A percentile compares a stretch with the other conserved stretches of the same genome.
phyloP scores from a whole-genome alignment of 2,797 vertebrate species.

The Manis javanica region DNA sequence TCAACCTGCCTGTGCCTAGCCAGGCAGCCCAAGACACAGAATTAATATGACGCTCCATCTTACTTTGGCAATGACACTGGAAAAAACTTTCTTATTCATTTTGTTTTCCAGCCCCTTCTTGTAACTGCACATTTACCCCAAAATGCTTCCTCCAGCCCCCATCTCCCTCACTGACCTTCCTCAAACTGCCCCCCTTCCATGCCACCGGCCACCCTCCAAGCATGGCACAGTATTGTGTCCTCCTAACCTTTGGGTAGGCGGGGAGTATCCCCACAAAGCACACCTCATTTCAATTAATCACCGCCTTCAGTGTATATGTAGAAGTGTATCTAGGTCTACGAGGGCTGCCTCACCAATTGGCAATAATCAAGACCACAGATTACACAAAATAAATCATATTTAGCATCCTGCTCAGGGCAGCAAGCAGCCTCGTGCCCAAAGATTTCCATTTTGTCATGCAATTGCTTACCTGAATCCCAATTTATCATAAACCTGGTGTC shows the following conservation, averaged over 20 bases:
- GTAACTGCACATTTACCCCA: constrained; percentile 75
- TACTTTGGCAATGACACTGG: constrained; percentile 89
- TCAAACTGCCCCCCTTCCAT: constrained; percentile 68
- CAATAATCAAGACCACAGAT: constrained; percentile 91
- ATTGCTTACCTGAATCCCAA: constrained; percentile 99
- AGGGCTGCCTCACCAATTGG: constrained; percentile 83
- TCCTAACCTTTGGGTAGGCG: constrained; percentile 87
- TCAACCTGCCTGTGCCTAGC: constrained; percentile 90
- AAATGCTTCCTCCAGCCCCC: constrained; percentile 57
- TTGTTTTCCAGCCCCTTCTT: constrained; percentile 83
- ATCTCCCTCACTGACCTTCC: neutral
- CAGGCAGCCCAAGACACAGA: constrained; percentile 90
- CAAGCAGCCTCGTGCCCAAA: constrained; percentile 93
- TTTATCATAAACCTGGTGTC: constrained; percentile 95
- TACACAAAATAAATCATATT: constrained; percentile 93
- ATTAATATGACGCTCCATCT: constrained; percentile 96
- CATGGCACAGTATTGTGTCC: constrained; percentile 82
- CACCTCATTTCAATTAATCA: constrained; percentile 81
- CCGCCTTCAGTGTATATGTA: constrained; percentile 76
- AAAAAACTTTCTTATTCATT: constrained; percentile 88
- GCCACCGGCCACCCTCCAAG: constrained; percentile 81
- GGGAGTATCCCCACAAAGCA: constrained; percentile 83
- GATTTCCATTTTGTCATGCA: constrained; percentile 95
- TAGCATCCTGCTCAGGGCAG: constrained; percentile 88
- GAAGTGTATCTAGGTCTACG: constrained; percentile 78